A percentile compares a stretch with the other conserved stretches of the same genome.
Conservation (phyloP, 2,113 vertebrate species). For the Sphaerodactylus townsendi region DNA sequence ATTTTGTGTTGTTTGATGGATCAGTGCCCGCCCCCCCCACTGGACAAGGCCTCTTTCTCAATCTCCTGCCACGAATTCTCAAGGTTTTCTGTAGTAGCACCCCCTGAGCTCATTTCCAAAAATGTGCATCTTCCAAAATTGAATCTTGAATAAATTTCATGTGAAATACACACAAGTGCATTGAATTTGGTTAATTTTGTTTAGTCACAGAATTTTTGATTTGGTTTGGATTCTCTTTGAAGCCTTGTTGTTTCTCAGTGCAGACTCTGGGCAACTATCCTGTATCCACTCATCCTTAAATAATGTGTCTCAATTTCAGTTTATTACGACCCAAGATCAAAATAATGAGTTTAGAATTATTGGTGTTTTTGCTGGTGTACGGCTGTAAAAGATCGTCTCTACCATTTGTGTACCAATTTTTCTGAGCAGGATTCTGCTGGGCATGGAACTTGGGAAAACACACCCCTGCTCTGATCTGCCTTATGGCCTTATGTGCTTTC, state of each 20-base stretch:
- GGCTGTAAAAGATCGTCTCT: not conserved
- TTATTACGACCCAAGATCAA: too few relatives aligned
- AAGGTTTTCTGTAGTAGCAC: too few relatives aligned
- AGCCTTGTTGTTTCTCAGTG: too few relatives aligned
- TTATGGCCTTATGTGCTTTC: not conserved
- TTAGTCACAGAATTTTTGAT: too few relatives aligned
- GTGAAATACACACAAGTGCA: too few relatives aligned
- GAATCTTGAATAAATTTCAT: not conserved
- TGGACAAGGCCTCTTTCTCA: not conserved
- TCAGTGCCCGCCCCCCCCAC: not conserved
- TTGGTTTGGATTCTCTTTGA: too few relatives aligned
- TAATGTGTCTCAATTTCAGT: too few relatives aligned
- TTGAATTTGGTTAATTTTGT: too few relatives aligned
- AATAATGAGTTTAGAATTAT: not conserved
- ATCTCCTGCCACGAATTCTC: not conserved
- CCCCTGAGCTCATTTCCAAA: rapidly evolving
- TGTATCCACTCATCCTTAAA: not conserved
- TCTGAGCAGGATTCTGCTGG: not conserved
- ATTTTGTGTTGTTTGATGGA: not conserved
- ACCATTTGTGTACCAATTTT: not conserved
- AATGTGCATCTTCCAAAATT: not conserved
- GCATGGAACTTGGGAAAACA: not conserved
- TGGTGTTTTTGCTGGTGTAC: not conserved
- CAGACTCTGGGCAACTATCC: not conserved
- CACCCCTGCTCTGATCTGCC: not conserved